Evolutionary conservation across 2,113 vertebrate genomes (phyloP), one percentile per base, ranked within the genome.

Genomic region (Silurus meridionalis): DNA sequence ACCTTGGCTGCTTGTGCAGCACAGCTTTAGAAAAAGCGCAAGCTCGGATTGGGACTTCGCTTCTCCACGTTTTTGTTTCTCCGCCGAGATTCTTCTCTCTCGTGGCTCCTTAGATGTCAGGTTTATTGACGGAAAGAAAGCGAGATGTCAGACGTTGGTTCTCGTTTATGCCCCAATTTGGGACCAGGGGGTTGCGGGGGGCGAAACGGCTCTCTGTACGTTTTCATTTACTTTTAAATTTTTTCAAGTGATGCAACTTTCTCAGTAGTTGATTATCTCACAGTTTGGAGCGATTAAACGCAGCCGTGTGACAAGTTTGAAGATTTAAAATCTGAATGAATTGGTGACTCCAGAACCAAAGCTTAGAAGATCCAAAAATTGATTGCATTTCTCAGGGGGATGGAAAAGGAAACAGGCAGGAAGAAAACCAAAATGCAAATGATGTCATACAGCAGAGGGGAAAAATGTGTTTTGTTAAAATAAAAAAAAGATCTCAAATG

Each of bases 1-100:
- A 63, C 37, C 80, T 63, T 25, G 60, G 80, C 80, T 82, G 37
- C 60, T 82, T 82, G 55, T 60, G 78, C 57, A 17, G 78, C 60
- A 46, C 55, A 46, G 78, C 78, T 80, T 37, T 58, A 80, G 55
- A 60, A 57, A 57, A 60, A 60, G 23, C 53, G 28, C 28, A 0
- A 0, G 28, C 25, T 60, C 78, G 46, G 25, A 37, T 46, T 21
- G 78, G 55, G 57, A 60, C 57, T 80, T 60, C 37, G 78, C 57
- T 80, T 37, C 55, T 79, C 25, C 53, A 9, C 2, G 23, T 6
- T 48, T 71, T 37, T 55, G 11, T 53, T 77, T 77, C 23, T 53
- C 11, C 6, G 4, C 50, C 15, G 74, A 25, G 74, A 77, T 37
- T 60, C 25, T 37, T 10, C 37, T 37, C 37, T 10, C 77, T 17